Evolutionary conservation across 2,797 vertebrate species (phyloP).

Genomic region (Otolemur crassicaudatus): DNA sequence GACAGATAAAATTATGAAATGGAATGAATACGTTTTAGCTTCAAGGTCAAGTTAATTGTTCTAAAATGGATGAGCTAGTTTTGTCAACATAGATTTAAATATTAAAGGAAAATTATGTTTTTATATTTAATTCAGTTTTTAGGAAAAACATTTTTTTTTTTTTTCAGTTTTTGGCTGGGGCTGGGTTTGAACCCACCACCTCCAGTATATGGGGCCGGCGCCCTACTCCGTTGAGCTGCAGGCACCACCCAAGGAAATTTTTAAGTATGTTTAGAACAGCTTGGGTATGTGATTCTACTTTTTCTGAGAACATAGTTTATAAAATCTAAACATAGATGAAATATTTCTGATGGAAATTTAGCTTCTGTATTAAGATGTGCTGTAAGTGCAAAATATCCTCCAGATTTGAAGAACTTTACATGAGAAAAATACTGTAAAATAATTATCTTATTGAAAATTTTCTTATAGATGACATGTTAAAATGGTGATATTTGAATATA

Average conservation of each 20-base stretch:
- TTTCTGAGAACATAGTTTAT: not conserved
- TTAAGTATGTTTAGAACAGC: not conserved
- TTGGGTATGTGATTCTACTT: not conserved
- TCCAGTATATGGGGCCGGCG: too few relatives aligned
- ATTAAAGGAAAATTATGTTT: not conserved
- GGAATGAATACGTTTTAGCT: not conserved
- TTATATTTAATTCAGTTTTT: not conserved
- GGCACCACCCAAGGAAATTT: not conserved
- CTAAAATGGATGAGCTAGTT: not conserved
- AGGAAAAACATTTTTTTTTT: not conserved
- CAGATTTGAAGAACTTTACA: not conserved
- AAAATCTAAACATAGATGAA: slow-evolving; percentile 3
- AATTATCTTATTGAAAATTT: not conserved
- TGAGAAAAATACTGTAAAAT: not conserved
- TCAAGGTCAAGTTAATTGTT: not conserved
- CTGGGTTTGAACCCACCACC: too few relatives aligned
- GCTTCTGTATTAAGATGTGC: not conserved
- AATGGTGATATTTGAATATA: not conserved
- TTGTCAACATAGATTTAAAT: slow-evolving; percentile 5
- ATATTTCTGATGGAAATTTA: slow-evolving; percentile 21
- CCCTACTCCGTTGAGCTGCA: too few relatives aligned
- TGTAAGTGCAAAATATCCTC: not conserved
- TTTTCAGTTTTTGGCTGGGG: too few relatives aligned
- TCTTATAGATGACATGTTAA: not conserved
- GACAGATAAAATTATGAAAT: not conserved